A percentile compares a stretch with the other conserved stretches of the same genome.
Evolutionary conservation across 2,888 invertebrate genomes (phyloP).

Genomic region (Cistogaster globosa): DNA sequence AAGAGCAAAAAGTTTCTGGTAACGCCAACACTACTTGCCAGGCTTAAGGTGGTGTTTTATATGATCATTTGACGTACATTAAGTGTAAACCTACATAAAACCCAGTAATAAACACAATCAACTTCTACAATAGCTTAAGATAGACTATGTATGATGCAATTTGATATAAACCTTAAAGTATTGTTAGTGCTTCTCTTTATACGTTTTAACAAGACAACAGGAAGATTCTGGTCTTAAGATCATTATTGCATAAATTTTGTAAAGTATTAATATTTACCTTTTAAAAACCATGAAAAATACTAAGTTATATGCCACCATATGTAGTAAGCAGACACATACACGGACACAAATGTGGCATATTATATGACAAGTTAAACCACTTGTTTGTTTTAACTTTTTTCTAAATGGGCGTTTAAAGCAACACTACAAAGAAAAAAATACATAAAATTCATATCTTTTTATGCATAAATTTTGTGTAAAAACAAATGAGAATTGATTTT

Average conservation of each 20-base stretch:
- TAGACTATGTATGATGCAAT: background rate
- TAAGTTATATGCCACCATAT: conserved; percentile 36
- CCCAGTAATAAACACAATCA: conserved; percentile 52
- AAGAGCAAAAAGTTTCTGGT: conserved; percentile 29
- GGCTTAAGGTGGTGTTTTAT: conserved; percentile 76
- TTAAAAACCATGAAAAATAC: conserved; percentile 36
- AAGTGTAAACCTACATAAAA: conserved; percentile 72
- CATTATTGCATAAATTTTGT: no score
- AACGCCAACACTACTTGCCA: conserved; percentile 51
- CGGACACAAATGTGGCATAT: conserved; percentile 41
- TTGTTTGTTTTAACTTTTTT: conserved; percentile 44
- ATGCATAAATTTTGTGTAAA: conserved; percentile 12
- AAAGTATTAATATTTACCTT: conserved; percentile 1
- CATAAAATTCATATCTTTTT: conserved; percentile 13
- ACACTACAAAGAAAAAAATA: conserved; percentile 15
- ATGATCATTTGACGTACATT: conserved; percentile 80
- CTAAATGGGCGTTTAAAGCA: conserved; percentile 56
- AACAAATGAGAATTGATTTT: conserved; percentile 49
- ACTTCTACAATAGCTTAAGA: conserved; percentile 10
- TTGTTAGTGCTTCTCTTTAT: background rate
- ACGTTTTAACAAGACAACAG: conserved; percentile 29
- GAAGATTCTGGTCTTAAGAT: conserved; percentile 51
- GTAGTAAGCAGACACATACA: conserved; percentile 5
- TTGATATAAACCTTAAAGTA: background rate
- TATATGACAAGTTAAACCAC: conserved; percentile 57